These are phyloP conservation scores for Eupithecia insigniata DNA, from an alignment of 2,888 invertebrate genomes.

Conservation along the genomic window DNA sequence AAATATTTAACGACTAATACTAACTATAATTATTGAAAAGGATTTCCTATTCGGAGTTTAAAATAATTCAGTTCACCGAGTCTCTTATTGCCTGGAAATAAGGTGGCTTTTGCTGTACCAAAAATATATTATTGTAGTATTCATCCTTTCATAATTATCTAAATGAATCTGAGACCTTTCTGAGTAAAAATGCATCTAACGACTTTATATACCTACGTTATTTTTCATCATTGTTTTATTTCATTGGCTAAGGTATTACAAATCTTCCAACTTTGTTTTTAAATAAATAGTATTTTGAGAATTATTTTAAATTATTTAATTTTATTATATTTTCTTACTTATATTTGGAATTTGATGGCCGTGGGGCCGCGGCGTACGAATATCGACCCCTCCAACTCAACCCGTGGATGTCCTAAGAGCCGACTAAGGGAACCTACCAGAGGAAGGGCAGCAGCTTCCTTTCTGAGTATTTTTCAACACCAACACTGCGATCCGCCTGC, in stretches of 20 bases:
- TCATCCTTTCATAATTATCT: background rate
- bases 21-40: background rate
- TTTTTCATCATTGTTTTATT: background rate
- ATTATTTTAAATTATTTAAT: too few relatives aligned
- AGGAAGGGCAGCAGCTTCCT: too few relatives aligned
- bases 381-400: too few relatives aligned
- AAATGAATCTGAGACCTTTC: background rate
- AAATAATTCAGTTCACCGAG: background rate
- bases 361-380: too few relatives aligned
- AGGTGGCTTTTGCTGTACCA: background rate
- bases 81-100: background rate
- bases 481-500: too few relatives aligned
- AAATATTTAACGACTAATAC: background rate
- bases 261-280: background rate
- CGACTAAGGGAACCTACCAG: too few relatives aligned
- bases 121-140: background rate
- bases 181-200: too few relatives aligned
- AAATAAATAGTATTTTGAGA: background rate
- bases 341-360: too few relatives aligned
- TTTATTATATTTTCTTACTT: too few relatives aligned
- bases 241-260: background rate
- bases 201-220: too few relatives aligned
- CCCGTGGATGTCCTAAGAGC: too few relatives aligned
- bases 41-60: background rate
- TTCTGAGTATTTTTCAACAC: too few relatives aligned